These are phyloP conservation scores for Plectropomus leopardus DNA, from an alignment of 2,113 vertebrate genomes.

Conservation along the genomic window DNA sequence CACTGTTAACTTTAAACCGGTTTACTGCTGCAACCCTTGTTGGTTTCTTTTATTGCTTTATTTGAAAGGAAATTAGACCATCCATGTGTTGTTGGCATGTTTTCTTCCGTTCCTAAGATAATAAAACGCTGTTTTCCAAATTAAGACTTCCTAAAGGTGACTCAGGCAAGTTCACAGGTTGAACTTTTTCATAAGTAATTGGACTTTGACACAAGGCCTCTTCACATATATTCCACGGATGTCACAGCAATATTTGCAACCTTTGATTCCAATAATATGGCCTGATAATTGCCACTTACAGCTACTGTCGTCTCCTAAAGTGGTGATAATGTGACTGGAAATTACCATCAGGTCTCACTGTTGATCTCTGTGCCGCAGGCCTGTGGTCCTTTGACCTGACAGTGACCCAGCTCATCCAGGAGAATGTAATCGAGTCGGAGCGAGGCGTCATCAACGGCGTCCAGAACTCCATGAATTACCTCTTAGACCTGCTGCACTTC, in stretches of 20 bases:
- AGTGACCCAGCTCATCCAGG: conserved; percentile 98
- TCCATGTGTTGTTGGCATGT: conserved; percentile 8
- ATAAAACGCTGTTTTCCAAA: neutral
- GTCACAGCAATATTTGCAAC: conserved; percentile 66
- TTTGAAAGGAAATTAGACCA: conserved; percentile 5
- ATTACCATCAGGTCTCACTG: conserved; percentile 8
- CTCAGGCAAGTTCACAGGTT: conserved; percentile 11
- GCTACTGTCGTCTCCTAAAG: neutral
- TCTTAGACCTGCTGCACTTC: conserved; percentile 98
- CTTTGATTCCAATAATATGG: conserved; percentile 73
- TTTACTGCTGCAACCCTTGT: too few relatives aligned
- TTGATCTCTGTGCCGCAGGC: conserved; percentile 80
- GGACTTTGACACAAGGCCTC: neutral
- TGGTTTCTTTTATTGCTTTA: neutral
- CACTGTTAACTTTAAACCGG: too few relatives aligned
- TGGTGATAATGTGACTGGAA: conserved; percentile 55
- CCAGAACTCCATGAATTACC: conserved; percentile 99
- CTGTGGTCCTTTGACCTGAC: conserved; percentile 99
- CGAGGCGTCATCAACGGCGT: conserved; percentile 97
- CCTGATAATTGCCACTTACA: conserved; percentile 3
- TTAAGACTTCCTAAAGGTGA: conserved; percentile 27
- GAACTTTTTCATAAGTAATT: conserved; percentile 19
- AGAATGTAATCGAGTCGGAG: conserved; percentile 96
- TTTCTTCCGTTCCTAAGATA: conserved; percentile 32
- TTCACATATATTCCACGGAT: neutral